Percentiles rank a stretch among this genome's conserved stretches.
phyloP scores from a whole-genome alignment of 2,113 vertebrate genomes.

The Oriolus oriolus region DNA sequence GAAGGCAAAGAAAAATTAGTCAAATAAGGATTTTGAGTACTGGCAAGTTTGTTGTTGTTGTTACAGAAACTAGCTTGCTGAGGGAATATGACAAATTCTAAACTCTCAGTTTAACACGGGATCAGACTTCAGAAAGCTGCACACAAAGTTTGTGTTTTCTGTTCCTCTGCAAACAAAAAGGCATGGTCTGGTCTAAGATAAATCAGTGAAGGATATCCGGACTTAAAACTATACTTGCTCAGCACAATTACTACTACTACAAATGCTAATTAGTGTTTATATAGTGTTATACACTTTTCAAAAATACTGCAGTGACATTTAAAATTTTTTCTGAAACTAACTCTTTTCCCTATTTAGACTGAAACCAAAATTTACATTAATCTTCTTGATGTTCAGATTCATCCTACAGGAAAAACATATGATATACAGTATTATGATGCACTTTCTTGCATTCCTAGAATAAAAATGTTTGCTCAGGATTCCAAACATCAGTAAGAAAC shows the following conservation, averaged over 20 bases:
- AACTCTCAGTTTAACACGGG: not conserved
- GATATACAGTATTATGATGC: not conserved
- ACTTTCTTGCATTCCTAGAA: not conserved
- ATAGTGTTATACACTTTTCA: not conserved
- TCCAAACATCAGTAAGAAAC: not conserved
- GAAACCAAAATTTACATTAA: not conserved
- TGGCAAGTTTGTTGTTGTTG: not conserved
- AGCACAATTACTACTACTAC: not conserved
- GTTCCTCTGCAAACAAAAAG: not conserved
- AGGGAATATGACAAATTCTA: not conserved
- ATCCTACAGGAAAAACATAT: not conserved
- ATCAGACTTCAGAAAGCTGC: not conserved
- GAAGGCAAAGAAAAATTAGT: not conserved
- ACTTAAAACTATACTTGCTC: not conserved
- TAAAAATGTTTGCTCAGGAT: not conserved
- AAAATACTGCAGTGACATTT: not conserved
- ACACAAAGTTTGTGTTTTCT: not conserved
- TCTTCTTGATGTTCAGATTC: not conserved
- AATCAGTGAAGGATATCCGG: not conserved
- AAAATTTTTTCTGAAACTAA: not conserved
- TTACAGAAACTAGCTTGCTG: not conserved
- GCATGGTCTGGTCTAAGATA: not conserved
- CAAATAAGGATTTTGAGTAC: not conserved
- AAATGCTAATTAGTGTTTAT: not conserved
- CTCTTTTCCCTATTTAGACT: not conserved